These are phyloP conservation scores for Plectropomus leopardus DNA, from an alignment of 2,113 vertebrate species.

Conservation along the genomic window DNA sequence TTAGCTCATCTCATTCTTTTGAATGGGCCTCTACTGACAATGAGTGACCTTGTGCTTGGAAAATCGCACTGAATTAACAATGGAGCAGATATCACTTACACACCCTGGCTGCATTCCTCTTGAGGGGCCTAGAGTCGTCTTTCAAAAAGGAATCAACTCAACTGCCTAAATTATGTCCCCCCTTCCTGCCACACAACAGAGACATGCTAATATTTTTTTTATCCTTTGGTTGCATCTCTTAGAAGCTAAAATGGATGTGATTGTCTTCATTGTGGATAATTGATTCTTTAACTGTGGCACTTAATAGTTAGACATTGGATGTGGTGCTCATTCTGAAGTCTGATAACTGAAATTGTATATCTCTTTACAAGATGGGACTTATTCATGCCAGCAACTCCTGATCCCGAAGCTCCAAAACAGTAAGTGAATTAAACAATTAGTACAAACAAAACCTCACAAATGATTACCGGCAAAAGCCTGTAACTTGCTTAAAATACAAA, in stretches of 20 bases:
- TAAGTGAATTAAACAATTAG: no score
- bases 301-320: slow-evolving; percentile 37
- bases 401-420: no score
- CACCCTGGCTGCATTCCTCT: slow-evolving; percentile 72
- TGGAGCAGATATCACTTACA: slow-evolving; percentile 81
- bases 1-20: slow-evolving; percentile 78
- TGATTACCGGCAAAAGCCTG: no score
- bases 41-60: slow-evolving; percentile 82
- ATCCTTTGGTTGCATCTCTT: slow-evolving; percentile 43
- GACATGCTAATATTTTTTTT: slow-evolving; percentile 42
- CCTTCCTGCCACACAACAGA: slow-evolving; percentile 58
- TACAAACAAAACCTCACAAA: no score
- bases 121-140: slow-evolving; percentile 73
- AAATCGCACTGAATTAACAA: slow-evolving; percentile 79
- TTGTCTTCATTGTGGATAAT: slow-evolving; percentile 53
- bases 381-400: slow-evolving; percentile 3
- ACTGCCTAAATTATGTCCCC: slow-evolving; percentile 55
- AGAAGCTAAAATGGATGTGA: slow-evolving; percentile 40
- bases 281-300: slow-evolving; percentile 54
- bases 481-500: no score
- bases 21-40: slow-evolving; percentile 80
- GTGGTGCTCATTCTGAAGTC: slow-evolving; percentile 3
- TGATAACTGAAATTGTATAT: slow-evolving; percentile 24
- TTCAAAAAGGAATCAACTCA: slow-evolving; percentile 81
- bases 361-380: neutral